Evolutionary conservation across 2,797 vertebrate genomes (phyloP).

Genomic region (Labeo calbasu): DNA sequence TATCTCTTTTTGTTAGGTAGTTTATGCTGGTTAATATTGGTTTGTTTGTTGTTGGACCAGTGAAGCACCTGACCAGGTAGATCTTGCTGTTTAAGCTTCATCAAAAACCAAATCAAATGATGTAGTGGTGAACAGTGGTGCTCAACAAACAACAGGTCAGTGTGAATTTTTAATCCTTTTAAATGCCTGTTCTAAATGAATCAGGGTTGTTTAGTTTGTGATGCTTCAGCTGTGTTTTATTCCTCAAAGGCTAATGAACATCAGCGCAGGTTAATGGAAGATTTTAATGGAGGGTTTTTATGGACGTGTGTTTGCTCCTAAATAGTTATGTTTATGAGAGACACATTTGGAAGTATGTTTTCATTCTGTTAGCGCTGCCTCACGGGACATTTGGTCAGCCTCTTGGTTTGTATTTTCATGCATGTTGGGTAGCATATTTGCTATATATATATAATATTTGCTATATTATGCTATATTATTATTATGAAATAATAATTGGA

Average conservation of each 20-base stretch:
- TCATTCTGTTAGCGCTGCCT: background rate
- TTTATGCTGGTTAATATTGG: background rate
- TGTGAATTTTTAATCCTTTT: background rate
- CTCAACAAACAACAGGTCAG: background rate
- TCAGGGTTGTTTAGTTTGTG: constrained; percentile 14
- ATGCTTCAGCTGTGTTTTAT: background rate
- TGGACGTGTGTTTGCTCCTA: background rate
- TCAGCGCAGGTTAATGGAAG: background rate
- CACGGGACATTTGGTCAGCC: background rate
- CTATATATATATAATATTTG: too few relatives aligned
- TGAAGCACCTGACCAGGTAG: background rate
- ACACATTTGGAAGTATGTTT: background rate
- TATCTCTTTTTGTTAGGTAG: background rate
- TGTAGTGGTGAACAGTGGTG: background rate
- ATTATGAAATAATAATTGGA: too few relatives aligned
- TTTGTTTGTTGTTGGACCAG: background rate
- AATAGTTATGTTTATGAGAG: background rate
- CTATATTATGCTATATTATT: too few relatives aligned
- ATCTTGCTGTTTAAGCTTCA: background rate
- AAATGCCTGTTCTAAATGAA: background rate
- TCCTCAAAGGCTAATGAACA: background rate
- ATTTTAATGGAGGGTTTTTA: background rate
- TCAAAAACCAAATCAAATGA: background rate
- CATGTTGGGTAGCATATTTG: background rate
- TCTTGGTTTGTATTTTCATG: background rate